Evolutionary conservation across 2,797 vertebrate species (phyloP).

Genomic region (Dromococcyx pavoninus): DNA sequence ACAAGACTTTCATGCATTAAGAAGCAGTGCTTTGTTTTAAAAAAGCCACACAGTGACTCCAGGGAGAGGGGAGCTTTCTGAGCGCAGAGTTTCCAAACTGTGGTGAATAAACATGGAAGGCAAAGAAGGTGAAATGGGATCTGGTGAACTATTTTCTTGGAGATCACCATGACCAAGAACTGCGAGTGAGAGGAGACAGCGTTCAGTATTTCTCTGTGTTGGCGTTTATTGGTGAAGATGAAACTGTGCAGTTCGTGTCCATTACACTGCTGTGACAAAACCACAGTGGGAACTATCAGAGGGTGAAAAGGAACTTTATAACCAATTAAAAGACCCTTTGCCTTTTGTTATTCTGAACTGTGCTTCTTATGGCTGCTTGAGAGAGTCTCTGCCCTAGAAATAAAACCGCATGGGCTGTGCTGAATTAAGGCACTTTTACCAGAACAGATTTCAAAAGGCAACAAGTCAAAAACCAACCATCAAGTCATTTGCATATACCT

Average conservation of each 20-base stretch:
- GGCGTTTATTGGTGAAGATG: constrained; percentile 49
- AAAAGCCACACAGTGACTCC: no score
- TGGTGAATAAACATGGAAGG: no score
- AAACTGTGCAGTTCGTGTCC: not conserved
- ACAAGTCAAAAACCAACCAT: constrained; percentile 12
- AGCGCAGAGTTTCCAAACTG: no score
- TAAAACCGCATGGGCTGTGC: not conserved
- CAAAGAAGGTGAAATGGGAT: no score
- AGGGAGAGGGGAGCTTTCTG: not conserved
- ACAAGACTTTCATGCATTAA: no score
- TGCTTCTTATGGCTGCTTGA: constrained; percentile 6
- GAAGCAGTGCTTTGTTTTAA: no score
- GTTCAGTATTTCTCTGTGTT: no score
- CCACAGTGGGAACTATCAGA: not conserved
- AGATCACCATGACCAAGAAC: no score
- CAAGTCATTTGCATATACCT: not conserved
- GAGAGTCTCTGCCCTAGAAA: not conserved
- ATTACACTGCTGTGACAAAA: not conserved
- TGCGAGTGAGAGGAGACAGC: no score
- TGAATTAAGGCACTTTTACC: constrained; percentile 59
- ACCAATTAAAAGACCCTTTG: not conserved
- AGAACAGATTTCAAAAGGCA: constrained; percentile 41
- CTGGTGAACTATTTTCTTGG: no score
- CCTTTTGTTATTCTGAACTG: constrained; percentile 2
- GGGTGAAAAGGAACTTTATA: not conserved